Evolutionary conservation across 2,113 vertebrate genomes (phyloP).

Genomic region (Rana temporaria): DNA sequence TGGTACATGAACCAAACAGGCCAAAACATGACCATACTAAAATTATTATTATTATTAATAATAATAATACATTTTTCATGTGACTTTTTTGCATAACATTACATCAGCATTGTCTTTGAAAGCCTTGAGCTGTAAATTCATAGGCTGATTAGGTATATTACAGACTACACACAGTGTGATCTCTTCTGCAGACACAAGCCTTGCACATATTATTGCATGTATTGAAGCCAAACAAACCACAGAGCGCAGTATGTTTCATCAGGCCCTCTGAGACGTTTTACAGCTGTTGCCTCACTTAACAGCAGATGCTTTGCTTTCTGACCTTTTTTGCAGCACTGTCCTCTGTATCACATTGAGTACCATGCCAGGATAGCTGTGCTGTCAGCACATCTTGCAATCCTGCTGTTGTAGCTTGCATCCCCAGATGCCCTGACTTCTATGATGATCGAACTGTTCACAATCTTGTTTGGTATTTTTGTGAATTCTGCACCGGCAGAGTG

Average conservation of each 20-base stretch:
- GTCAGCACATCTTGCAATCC: conserved; percentile 48
- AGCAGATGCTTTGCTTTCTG: conserved; percentile 55
- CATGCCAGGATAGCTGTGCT: conserved; percentile 21
- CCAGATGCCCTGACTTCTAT: conserved; percentile 13
- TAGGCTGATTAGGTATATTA: neutral
- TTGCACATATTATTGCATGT: conserved; percentile 1
- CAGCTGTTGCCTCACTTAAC: conserved; percentile 50
- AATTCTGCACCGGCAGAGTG: no score
- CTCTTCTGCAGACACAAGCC: conserved; percentile 7
- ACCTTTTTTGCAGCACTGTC: conserved; percentile 52
- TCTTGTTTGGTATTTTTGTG: no score
- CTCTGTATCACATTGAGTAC: conserved; percentile 24
- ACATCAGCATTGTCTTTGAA: no score
- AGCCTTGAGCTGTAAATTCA: neutral
- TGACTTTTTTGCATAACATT: no score
- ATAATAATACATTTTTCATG: no score
- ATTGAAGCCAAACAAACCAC: conserved; percentile 39
- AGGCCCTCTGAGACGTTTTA: conserved; percentile 44
- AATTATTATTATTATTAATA: no score
- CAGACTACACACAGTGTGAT: conserved; percentile 9
- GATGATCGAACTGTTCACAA: neutral
- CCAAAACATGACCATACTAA: no score
- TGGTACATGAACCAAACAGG: no score
- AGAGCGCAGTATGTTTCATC: conserved; percentile 33
- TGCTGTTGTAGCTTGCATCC: conserved; percentile 33